phyloP scores from a whole-genome alignment of 2,113 vertebrate genomes.

The Motacilla tschutschensis region DNA sequence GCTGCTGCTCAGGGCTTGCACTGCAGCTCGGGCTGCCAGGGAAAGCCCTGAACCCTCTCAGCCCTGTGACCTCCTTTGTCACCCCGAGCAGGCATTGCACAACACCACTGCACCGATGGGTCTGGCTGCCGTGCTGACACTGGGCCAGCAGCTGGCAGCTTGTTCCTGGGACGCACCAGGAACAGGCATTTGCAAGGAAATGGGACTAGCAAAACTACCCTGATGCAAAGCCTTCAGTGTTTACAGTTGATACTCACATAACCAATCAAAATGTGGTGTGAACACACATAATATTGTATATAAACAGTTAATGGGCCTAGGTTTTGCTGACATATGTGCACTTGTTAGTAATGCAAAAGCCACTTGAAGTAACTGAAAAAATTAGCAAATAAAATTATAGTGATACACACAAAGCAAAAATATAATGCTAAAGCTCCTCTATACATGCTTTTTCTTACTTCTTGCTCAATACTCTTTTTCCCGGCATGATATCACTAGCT shows the following conservation, averaged over 20 bases:
- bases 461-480: neutral
- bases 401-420: neutral
- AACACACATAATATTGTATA: neutral
- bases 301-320: neutral
- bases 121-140: neutral
- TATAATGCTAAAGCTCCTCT: neutral
- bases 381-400: neutral
- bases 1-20: neutral
- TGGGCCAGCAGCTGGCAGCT: neutral
- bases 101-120: fast-evolving
- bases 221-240: neutral
- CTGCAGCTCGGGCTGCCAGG: neutral
- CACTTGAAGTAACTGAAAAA: neutral
- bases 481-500: neutral
- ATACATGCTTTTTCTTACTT: neutral
- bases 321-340: neutral
- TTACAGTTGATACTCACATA: neutral
- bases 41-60: neutral
- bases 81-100: neutral
- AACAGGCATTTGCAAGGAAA: neutral
- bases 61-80: neutral
- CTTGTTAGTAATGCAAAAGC: neutral
- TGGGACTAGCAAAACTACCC: neutral
- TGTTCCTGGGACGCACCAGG: neutral
- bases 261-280: neutral